phyloP scores from a whole-genome alignment of 2,113 vertebrate genomes.

The Oreochromis aureus region DNA sequence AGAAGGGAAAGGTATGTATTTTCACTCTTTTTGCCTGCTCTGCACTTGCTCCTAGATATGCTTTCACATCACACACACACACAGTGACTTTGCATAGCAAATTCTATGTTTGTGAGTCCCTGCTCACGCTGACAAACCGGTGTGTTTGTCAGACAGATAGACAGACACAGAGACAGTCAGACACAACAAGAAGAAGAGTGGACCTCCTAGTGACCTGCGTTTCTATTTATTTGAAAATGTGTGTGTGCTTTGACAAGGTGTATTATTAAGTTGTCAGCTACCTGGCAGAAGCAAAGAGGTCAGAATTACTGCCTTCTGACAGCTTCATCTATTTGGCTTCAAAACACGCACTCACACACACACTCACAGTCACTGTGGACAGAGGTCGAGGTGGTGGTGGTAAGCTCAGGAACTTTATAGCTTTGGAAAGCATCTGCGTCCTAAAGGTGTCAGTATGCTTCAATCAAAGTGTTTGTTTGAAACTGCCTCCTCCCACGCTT shows the following conservation, averaged over 20 bases:
- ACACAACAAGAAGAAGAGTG: not conserved
- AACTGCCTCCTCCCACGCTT: not conserved
- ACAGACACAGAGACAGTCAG: not conserved
- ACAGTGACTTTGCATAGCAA: not conserved
- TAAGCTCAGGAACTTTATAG: not conserved
- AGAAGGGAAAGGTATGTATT: not conserved
- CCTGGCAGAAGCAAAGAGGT: conserved; percentile 29
- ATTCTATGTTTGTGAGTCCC: not conserved
- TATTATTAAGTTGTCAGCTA: conserved; percentile 36
- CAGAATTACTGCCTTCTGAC: conserved; percentile 30
- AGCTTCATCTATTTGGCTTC: conserved; percentile 10
- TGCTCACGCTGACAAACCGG: not conserved
- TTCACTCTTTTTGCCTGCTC: conserved; percentile 1
- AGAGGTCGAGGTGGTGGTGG: not conserved
- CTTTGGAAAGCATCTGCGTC: not conserved
- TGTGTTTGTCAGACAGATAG: not conserved
- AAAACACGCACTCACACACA: not conserved
- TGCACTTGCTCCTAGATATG: not conserved
- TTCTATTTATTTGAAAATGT: not conserved
- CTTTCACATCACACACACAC: not conserved
- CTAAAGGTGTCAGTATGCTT: not conserved
- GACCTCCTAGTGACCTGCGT: not conserved
- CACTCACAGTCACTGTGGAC: not conserved
- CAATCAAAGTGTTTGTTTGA: not conserved
- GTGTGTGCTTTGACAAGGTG: conserved; percentile 1